Evolutionary conservation across 2,888 invertebrate species (phyloP), one percentile per base, ranked within the genome.

Genomic region (Ceramica pisi): DNA sequence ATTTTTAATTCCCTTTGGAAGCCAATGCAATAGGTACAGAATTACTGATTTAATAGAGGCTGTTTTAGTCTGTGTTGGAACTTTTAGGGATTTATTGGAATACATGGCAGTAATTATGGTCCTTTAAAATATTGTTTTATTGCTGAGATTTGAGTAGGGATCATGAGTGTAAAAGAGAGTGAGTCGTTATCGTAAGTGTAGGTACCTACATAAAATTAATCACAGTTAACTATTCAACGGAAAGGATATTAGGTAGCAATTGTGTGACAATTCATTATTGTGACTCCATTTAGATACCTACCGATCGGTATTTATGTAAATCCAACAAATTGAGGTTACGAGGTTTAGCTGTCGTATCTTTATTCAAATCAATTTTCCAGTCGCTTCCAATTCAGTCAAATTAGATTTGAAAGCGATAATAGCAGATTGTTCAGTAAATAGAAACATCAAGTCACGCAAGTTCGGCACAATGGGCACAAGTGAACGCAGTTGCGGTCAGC

Each of bases 401-500:
- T 74, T 71, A 56, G 59, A 75, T 85, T 76, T 76, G 48, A 59
- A 57, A 66, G 50, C 21, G 75, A 70, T 67, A 80, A 65, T 74
- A 46, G 57, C n/a, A 46, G 21, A 66, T 57, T 46, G 68, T 51
- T 23, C 21, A 67, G 67, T 77, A 75, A 82, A 85, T 82, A 59
- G 80, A 84, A 79, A 77, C 57, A 67, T 71, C 79, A 73, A 79
- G 77, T 84, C 74, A 77, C 50, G 59, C 77, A 55, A 67, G 59
- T n/a, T 9, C 31, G 51, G 67, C 68, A 85, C 85, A 89, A 87
- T 83, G 75, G 75, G 41, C 56, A 79, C 74, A 71, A 75, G 84
- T 87, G 70, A 71, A 48, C 63, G 61, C 67, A 79, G 86, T 84
- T 70, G 78, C 57, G 86, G 82, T 84, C 82, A 87, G 71, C 19